Base-by-base conservation (phyloP, 1,140 invertebrate genomes). In the Zaprionus kolodkinae region DNA sequence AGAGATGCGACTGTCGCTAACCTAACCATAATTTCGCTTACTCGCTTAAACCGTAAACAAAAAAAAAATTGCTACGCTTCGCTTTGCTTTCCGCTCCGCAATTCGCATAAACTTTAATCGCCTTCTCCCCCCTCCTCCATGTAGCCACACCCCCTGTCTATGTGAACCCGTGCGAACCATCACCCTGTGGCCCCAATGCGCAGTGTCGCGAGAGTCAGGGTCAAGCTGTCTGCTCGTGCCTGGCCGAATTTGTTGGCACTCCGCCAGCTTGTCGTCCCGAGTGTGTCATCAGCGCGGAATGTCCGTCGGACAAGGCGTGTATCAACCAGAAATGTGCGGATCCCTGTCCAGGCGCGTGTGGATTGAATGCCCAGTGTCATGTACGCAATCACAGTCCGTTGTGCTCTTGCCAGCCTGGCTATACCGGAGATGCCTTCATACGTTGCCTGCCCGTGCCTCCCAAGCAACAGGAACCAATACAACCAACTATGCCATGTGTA, bases 341-440 rank as follows among this genome's bases (percentile, higher is more conserved):
- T 93, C 97, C 97, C 1, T 98, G 97, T 86, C 93, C 95, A 9
- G 96, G 96, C 15, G 95, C 96, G 6, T 98, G 97, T 93, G 97
- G 97, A 7, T 94, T 95, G 38, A 95, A 95, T 64, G 96, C 97
- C 15, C 94, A 96, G 43, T 98, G 97, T 90, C 95, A 96, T 94
- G 96, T 97, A 7, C 95, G 96, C 33, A 97, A 97, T 88, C 97
- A 97, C 77, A 97, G 96, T 78, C 96, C 96, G 2, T 95, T 97
- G 45, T 97, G 97, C 83, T 96, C 95, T 76, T 97, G 97, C 86
- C 93, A 94, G 57, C 92, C 95, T 45, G 95, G 95, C 13, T 96
- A 96, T 93, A 97, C 96, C 10, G 97, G 97, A 61, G 96, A 97
- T 94, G 96, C 97, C 50, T 96, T 97, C 91, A 95, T 95, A 78